Base-by-base conservation (phyloP, 2,888 invertebrate genomes). In the Apocheima hispidaria region DNA sequence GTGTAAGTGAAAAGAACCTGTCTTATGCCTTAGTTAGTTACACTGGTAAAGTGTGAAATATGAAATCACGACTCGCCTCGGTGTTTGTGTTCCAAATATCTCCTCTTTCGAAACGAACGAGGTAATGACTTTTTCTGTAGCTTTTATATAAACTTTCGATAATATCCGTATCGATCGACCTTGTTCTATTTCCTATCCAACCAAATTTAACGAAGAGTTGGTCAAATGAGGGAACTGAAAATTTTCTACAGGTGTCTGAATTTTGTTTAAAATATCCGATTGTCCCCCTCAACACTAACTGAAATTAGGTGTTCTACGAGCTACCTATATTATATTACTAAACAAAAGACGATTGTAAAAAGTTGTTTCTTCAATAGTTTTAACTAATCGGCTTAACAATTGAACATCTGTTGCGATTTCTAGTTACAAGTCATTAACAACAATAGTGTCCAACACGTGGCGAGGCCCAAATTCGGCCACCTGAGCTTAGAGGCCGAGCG, bases 21-120 rank as follows among this genome's bases (percentile, higher is more conserved):
- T 88, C 82, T 77, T 85, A 50, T 84, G 84, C 87, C 84, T 41
- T 60, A 51, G 60, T 57, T 57, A 83, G 55, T 57, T 52, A 83
- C 87, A 87, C 88, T 40, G 84, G 78, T 82, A 79, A 87, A 90
- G 92, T 92, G 92, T 92, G 91, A 92, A 92, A 91, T 91, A 92
- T 91, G 90, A 90, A 92, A 92, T 92, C 92, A 92, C 92, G 92
- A 92, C 82, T 86, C 80, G 87, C 82, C 78, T 26, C 48, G 9
- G 12, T 88, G 88, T 92, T 92, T 91, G 90, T 85, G 87, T 88
- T 88, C 88, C 85, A 87, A 90, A 92, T 92, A 89, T 86, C 84
- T 88, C 81, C 84, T 88, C 81, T 87, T 83, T 86, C 83, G 86
- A 86, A 88, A 87, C 83, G 81, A 83, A 80, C 74, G 76, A 79